Conservation (phyloP, 2,113 vertebrate species). For the Pithys albifrons region DNA sequence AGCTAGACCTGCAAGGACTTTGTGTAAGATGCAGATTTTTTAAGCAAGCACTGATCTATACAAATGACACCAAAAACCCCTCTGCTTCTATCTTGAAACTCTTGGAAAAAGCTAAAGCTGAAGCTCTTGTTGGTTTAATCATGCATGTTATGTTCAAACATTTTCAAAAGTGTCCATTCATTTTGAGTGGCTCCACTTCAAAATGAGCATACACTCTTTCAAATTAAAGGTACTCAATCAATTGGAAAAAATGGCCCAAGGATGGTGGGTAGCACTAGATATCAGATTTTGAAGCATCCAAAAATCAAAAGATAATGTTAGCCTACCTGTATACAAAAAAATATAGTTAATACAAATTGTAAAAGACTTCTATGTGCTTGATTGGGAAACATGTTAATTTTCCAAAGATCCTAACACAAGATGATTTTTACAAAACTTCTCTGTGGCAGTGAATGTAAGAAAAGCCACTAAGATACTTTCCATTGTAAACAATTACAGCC, state of each 20-base stretch:
- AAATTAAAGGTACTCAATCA: background rate
- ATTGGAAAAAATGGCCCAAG: background rate
- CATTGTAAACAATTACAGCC: background rate
- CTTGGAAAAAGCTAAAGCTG: background rate
- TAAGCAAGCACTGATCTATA: background rate
- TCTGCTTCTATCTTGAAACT: background rate
- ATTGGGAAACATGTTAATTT: background rate
- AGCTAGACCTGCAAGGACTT: background rate
- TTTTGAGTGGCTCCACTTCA: background rate
- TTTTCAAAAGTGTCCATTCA: background rate
- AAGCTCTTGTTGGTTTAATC: background rate
- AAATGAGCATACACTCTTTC: background rate
- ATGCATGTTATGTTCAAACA: background rate
- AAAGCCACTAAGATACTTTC: background rate
- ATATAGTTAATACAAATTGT: background rate
- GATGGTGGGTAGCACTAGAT: background rate
- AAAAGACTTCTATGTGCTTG: background rate
- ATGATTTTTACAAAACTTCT: background rate
- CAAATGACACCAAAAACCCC: rapidly evolving
- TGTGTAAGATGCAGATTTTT: background rate
- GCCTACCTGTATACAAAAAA: background rate
- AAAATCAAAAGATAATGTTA: background rate
- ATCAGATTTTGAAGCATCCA: background rate
- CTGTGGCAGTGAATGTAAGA: background rate
- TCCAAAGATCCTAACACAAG: background rate